Conservation (phyloP, 2,888 invertebrate genomes). For the Aleiodes leptofemur region DNA sequence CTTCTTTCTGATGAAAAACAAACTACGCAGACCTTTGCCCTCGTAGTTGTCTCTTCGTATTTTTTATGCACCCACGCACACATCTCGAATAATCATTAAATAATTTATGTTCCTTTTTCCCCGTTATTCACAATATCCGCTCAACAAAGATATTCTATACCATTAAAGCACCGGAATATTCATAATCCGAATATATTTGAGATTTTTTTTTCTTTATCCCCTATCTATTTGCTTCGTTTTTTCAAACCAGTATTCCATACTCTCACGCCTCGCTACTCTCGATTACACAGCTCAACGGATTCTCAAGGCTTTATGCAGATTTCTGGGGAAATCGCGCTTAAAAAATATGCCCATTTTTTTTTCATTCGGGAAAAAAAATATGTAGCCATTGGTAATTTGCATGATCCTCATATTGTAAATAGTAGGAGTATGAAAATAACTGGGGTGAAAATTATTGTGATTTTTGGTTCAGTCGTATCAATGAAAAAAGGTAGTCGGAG, state of each 20-base stretch:
- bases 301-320: conserved; percentile 46
- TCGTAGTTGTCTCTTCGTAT: conserved; percentile 22
- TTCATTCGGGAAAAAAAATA: too few species aligned
- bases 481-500: too few species aligned
- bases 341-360: conserved; percentile 19
- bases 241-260: conserved; percentile 39
- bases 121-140: conserved; percentile 13
- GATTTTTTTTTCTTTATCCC: conserved; percentile 5
- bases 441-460: too few species aligned
- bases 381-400: too few species aligned
- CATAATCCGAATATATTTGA: conserved; percentile 45
- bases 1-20: conserved; percentile 20
- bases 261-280: conserved; percentile 41
- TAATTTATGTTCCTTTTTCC: conserved; percentile 37
- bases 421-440: too few species aligned
- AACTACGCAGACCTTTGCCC: not conserved
- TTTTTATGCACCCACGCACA: conserved; percentile 44
- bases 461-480: too few species aligned
- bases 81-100: conserved; percentile 42
- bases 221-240: conserved; percentile 23
- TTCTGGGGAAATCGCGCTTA: conserved; percentile 37
- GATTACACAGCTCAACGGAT: conserved; percentile 42
- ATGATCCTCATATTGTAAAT: too few species aligned
- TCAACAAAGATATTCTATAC: conserved; percentile 40
- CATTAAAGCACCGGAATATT: conserved; percentile 53